Evolutionary conservation across 2,113 vertebrate species (phyloP).

Genomic region (Misgurnus anguillicaudatus): DNA sequence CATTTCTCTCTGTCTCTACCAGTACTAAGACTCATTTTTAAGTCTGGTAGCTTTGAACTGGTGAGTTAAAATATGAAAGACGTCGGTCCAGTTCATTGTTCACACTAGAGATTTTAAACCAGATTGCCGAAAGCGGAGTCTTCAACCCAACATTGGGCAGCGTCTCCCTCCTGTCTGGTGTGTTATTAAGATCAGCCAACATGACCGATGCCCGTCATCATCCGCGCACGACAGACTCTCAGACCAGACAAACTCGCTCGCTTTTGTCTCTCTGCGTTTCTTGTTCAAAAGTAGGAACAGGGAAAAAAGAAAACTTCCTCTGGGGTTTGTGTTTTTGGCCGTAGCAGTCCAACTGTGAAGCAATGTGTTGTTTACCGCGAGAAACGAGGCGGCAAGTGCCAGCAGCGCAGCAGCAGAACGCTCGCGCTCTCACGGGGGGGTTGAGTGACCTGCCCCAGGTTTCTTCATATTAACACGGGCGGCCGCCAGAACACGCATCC

Average conservation of each 20-base stretch:
- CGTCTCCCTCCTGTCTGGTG: conserved; percentile 47
- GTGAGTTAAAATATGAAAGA: conserved; percentile 4
- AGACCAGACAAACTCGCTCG: conserved; percentile 37
- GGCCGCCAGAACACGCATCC: conserved; percentile 74
- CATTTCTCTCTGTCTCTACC: not conserved
- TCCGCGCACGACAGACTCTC: conserved; percentile 46
- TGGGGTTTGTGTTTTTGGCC: conserved; percentile 66
- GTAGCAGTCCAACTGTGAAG: conserved; percentile 78
- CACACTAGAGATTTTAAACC: conserved; percentile 49
- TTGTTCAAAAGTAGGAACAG: conserved; percentile 57
- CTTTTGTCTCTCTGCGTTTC: conserved; percentile 65
- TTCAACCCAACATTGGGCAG: conserved; percentile 50
- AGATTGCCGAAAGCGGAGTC: conserved; percentile 50
- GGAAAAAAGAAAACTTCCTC: conserved; percentile 67
- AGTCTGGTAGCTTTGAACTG: not conserved
- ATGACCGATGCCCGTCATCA: conserved; percentile 43
- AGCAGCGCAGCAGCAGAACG: conserved; percentile 58
- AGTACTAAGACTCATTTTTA: too few relatives aligned
- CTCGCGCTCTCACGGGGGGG: conserved; percentile 49
- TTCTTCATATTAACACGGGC: conserved; percentile 78
- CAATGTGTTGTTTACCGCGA: conserved; percentile 84
- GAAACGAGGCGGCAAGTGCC: conserved; percentile 59
- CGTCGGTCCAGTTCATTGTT: conserved; percentile 27
- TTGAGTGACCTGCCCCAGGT: conserved; percentile 81
- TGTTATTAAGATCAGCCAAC: conserved; percentile 52